Conservation (phyloP, 1,140 invertebrate genomes). For the Cepaea nemoralis region DNA sequence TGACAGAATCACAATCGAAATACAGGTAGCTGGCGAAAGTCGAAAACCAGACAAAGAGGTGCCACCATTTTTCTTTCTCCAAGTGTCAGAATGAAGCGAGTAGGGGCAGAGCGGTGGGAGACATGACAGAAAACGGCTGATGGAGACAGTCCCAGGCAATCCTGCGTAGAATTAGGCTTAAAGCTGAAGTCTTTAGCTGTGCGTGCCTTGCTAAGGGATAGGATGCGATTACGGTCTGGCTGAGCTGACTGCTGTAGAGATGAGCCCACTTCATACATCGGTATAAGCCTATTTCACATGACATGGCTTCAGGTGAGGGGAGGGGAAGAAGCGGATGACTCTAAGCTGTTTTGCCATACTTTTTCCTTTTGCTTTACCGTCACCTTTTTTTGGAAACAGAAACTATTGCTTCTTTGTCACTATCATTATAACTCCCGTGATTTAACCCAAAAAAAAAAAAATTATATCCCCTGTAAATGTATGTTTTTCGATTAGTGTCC, state of each 20-base stretch:
- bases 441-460: too few species aligned
- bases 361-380: background rate
- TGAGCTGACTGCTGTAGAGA: background rate
- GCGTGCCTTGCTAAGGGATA: background rate
- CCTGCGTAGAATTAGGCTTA: conserved; percentile 8
- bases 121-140: background rate
- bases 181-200: background rate
- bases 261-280: background rate
- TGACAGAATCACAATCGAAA: too few species aligned
- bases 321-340: background rate
- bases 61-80: too few species aligned
- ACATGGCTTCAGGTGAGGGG: background rate
- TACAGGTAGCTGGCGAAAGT: too few species aligned
- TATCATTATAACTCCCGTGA: too few species aligned
- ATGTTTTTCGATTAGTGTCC: too few species aligned
- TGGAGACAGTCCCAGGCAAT: background rate
- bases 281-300: conserved; percentile 8
- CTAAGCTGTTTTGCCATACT: background rate
- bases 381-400: too few species aligned
- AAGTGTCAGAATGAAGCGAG: too few species aligned
- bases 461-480: too few species aligned
- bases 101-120: background rate
- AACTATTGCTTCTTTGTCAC: too few species aligned
- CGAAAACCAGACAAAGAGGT: too few species aligned
- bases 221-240: background rate